A percentile compares a stretch with the other conserved stretches of the same genome.
Evolutionary conservation across 2,888 invertebrate species (phyloP).

Genomic region (Drosophila nr. medialis): DNA sequence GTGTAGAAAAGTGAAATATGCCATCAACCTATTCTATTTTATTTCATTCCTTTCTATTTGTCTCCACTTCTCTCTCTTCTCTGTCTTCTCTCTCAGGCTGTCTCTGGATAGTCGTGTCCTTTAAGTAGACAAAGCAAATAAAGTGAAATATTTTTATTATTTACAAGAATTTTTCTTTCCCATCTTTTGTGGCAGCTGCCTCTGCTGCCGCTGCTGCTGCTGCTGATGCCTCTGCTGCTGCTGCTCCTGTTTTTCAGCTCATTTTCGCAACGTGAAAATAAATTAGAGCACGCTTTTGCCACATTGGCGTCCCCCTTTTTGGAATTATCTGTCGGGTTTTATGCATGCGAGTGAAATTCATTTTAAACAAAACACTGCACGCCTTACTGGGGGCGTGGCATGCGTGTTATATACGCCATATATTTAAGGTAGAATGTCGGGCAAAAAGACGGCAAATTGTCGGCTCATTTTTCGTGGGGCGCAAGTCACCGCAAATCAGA

Average conservation of each 20-base stretch:
- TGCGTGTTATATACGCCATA: conserved; percentile 44
- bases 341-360: conserved; percentile 49
- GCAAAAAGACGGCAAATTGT: conserved; percentile 58
- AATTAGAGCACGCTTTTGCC: conserved; percentile 56
- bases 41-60: conserved; percentile 15
- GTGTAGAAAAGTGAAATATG: conserved; percentile 38
- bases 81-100: neutral
- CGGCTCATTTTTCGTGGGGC: conserved; percentile 25
- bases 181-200: conserved; percentile 46
- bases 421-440: conserved; percentile 24
- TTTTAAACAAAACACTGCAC: conserved; percentile 53
- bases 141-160: conserved; percentile 69
- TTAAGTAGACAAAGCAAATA: conserved; percentile 61
- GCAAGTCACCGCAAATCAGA: conserved; percentile 66
- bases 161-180: conserved; percentile 51
- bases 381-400: conserved; percentile 44
- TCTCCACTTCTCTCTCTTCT: neutral
- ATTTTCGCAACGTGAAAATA: conserved; percentile 62
- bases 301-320: neutral
- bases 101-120: conserved; percentile 33
- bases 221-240: neutral
- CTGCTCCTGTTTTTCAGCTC: conserved; percentile 22
- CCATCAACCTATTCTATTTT: conserved; percentile 38
- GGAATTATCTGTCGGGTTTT: conserved; percentile 27
- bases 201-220: conserved; percentile 2